phyloP scores from a whole-genome alignment of 2,888 invertebrate genomes.

The Odontothrips loti region DNA sequence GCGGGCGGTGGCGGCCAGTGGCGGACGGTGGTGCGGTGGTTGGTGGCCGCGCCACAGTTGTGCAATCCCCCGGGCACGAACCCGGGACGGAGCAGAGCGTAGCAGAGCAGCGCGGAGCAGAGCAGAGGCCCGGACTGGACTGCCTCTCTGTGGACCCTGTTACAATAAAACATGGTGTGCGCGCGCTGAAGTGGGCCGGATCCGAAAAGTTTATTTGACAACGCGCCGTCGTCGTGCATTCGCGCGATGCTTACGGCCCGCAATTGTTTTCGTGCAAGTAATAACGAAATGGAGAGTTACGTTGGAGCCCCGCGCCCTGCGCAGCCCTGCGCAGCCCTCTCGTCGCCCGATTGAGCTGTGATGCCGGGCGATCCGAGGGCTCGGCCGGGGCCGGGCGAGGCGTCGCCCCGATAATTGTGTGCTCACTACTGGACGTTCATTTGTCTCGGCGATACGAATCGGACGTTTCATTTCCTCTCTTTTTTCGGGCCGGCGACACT shows the following conservation, averaged over 20 bases:
- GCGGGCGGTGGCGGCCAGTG: no score
- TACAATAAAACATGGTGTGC: neutral
- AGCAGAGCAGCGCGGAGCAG: neutral
- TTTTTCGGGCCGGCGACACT: conserved; percentile 4
- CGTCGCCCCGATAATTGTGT: conserved; percentile 4
- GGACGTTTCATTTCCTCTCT: conserved; percentile 7
- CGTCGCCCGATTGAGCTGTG: neutral
- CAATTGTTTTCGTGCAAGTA: neutral
- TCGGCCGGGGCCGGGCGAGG: neutral
- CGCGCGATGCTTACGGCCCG: neutral
- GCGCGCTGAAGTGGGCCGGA: neutral
- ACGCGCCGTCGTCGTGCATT: neutral
- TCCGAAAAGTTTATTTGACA: conserved; percentile 1
- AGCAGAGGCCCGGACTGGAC: no score
- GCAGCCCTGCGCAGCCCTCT: neutral
- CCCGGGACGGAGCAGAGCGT: neutral
- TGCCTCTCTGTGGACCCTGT: neutral
- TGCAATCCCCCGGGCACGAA: neutral
- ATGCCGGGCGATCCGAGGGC: no score
- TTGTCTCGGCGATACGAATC: conserved; percentile 8
- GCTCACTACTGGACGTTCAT: neutral
- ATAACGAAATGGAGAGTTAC: neutral
- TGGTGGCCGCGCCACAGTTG: neutral
- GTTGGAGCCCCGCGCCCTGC: neutral
- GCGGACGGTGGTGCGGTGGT: neutral